Evolutionary conservation across 2,888 invertebrate species (phyloP), one percentile per base, ranked within the genome.

Genomic region (Tenodera sinensis): DNA sequence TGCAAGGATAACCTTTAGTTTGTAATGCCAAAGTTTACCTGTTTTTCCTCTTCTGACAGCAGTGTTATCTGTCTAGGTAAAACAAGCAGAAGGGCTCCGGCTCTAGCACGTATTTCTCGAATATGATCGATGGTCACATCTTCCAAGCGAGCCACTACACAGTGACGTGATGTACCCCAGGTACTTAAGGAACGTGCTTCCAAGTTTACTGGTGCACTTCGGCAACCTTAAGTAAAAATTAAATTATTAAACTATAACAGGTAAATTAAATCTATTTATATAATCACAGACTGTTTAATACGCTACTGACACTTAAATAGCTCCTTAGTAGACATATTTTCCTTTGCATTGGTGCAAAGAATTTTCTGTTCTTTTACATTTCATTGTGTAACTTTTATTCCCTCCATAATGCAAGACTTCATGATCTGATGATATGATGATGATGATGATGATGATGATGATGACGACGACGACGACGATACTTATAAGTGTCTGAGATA

Each of bases 101-200:
- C 98, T 93, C 96, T 97, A 91, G 94, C 94, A 28, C 96, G 94
- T 90, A 98, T 95, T 91, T 96, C 96, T 92, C 96, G 94, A 92
- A 97, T 97, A 92, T 96, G 96, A 88, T 97, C 96, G 84, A 97
- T 94, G 0, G 97, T 96, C 90, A 99, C 94, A 91, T 98, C 98
- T 91, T 97, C 95, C 54, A 98, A 94, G 91, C 96, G 95, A 4
- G 97, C 95, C 27, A 98, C 95, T 3, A 98, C 96, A 93, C 98
- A 98, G 93, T 98, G 97, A 84, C 98, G 95, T n/a, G 97, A 96
- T 27, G 97, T 97, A 92, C 96, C 96, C 96, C 97, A 98, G 42
- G 97, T 96, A 88, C 96, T 95, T 6, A 98, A 93, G 0, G 98
- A 97, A 91, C 97, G 96, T 14, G 98, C 98, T 94, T 99, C 98